Conservation (phyloP, 2,888 invertebrate species). For the Parelbella ahira region DNA sequence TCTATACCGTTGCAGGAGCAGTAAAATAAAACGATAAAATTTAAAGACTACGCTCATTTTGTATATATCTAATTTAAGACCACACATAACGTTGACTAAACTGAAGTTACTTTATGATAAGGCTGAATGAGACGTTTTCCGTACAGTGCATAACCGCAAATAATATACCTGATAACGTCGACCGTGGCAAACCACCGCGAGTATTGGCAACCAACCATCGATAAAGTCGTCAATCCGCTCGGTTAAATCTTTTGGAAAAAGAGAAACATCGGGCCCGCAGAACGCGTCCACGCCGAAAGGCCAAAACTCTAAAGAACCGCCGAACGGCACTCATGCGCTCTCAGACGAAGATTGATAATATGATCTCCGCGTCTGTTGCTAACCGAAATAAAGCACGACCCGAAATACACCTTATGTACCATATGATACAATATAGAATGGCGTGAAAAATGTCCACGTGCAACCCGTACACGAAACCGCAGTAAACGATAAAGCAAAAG, state of each 20-base stretch:
- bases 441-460: conserved; percentile 16
- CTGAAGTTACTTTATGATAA: neutral
- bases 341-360: conserved; percentile 29
- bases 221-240: conserved; percentile 34
- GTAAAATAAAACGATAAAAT: too few species aligned
- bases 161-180: neutral
- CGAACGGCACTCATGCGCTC: conserved; percentile 39
- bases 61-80: too few species aligned
- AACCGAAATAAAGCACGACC: conserved; percentile 16
- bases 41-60: too few species aligned
- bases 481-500: conserved; percentile 33
- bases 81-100: too few species aligned
- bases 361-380: conserved; percentile 29
- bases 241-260: conserved; percentile 35
- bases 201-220: conserved; percentile 28
- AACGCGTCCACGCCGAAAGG: conserved; percentile 32
- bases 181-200: conserved; percentile 14
- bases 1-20: too few species aligned
- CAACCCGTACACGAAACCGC: conserved; percentile 11
- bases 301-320: conserved; percentile 48
- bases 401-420: conserved; percentile 22
- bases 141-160: conserved; percentile 1
- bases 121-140: too few species aligned
- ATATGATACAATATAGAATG: conserved; percentile 22
- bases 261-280: too few species aligned